A percentile compares a stretch with the other conserved stretches of the same genome.
phyloP scores from a whole-genome alignment of 2,113 vertebrate species.

The Lipophrys pholis region DNA sequence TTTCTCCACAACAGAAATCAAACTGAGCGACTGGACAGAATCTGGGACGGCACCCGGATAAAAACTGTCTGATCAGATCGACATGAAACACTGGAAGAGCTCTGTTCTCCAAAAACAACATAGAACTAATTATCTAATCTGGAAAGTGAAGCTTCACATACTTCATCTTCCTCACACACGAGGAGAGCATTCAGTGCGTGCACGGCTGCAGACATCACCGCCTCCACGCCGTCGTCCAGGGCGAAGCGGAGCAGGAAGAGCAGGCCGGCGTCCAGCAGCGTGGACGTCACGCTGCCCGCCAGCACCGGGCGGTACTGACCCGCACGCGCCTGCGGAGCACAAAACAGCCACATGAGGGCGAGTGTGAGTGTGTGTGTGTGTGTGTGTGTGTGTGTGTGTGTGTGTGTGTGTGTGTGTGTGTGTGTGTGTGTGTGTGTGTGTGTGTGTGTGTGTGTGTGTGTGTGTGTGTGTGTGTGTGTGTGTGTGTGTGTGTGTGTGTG shows the following conservation, averaged over 20 bases:
- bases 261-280: constrained; percentile 94
- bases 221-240: constrained; percentile 90
- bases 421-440: too few relatives aligned
- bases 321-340: constrained; percentile 82
- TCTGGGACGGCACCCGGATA: too few relatives aligned
- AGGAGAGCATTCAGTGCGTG: constrained; percentile 87
- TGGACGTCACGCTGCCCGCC: constrained; percentile 85
- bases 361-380: too few relatives aligned
- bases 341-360: neutral
- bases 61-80: too few relatives aligned
- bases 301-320: constrained; percentile 86
- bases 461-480: neutral
- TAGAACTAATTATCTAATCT: too few relatives aligned
- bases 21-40: too few relatives aligned
- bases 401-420: too few relatives aligned
- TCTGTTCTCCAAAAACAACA: too few relatives aligned
- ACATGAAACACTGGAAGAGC: too few relatives aligned
- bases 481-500: neutral
- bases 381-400: neutral
- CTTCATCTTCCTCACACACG: constrained; percentile 91
- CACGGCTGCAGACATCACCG: constrained; percentile 88
- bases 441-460: neutral
- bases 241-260: constrained; percentile 95
- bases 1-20: too few relatives aligned
- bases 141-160: too few relatives aligned